Evolutionary conservation across 2,797 vertebrate species (phyloP).

Genomic region (Smutsia gigantea): DNA sequence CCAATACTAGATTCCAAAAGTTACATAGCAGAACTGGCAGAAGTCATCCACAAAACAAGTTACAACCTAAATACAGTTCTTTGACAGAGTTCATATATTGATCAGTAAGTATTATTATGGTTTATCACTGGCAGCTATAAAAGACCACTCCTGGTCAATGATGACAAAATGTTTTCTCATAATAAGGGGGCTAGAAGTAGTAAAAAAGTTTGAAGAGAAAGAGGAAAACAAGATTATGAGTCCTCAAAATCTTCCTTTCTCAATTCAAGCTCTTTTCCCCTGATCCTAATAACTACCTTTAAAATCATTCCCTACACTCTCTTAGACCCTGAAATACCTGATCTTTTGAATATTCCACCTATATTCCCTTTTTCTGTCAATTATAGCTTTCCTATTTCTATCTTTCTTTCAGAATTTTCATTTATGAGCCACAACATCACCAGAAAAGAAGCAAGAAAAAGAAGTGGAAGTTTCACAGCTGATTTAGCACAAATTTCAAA

Average conservation of each 20-base stretch:
- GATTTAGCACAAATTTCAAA: slow-evolving; percentile 35
- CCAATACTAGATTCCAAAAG: background rate
- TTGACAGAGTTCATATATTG: background rate
- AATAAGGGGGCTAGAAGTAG: background rate
- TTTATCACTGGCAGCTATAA: background rate
- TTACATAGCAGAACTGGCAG: background rate
- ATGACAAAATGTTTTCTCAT: slow-evolving; percentile 24
- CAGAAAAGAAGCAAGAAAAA: slow-evolving; percentile 55
- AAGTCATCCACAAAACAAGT: slow-evolving; percentile 33
- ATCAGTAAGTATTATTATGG: background rate
- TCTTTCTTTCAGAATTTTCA: slow-evolving; percentile 30
- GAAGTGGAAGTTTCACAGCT: slow-evolving; percentile 51
- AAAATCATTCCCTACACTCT: background rate
- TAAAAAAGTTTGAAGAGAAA: slow-evolving; percentile 35
- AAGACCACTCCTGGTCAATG: background rate
- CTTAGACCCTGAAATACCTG: background rate
- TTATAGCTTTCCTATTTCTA: background rate
- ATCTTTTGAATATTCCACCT: slow-evolving; percentile 4
- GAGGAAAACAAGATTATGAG: background rate
- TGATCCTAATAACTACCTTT: background rate
- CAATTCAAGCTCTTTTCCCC: background rate
- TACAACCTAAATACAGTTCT: slow-evolving; percentile 10
- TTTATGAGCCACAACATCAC: background rate
- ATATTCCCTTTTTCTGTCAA: slow-evolving; percentile 28
- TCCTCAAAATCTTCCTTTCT: slow-evolving; percentile 11